phyloP scores from a whole-genome alignment of 2,888 invertebrate genomes.

The Leucophenga maculata region DNA sequence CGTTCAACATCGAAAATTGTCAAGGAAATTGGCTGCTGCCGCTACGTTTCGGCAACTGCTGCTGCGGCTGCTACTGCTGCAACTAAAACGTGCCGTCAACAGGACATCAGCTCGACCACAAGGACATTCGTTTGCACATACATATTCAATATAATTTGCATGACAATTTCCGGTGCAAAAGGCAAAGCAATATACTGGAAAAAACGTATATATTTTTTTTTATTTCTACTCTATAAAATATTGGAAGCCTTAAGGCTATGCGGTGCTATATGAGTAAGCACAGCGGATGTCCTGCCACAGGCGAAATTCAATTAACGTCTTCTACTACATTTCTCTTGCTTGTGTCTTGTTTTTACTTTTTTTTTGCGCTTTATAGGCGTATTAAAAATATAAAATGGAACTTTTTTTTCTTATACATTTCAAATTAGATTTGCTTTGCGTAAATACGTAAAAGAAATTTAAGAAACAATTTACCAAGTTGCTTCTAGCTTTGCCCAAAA shows the following conservation, averaged over 20 bases:
- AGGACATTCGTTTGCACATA: slow-evolving; percentile 1
- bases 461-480: background rate
- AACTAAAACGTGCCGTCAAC: slow-evolving; percentile 19
- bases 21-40: slow-evolving; percentile 22
- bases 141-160: slow-evolving; percentile 22
- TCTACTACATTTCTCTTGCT: background rate
- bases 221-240: no score
- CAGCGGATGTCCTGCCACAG: slow-evolving; percentile 20
- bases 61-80: background rate
- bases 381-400: background rate
- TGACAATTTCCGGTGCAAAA: slow-evolving; percentile 26
- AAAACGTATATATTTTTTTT: background rate
- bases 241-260: slow-evolving; percentile 1
- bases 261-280: background rate
- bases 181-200: slow-evolving; percentile 18
- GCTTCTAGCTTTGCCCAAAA: no score
- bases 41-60: background rate
- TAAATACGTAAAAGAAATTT: slow-evolving; percentile 1
- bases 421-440: slow-evolving; percentile 16
- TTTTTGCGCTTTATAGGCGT: background rate
- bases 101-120: slow-evolving; percentile 25
- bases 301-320: slow-evolving; percentile 22
- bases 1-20: slow-evolving; percentile 14
- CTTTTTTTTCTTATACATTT: background rate
- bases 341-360: no score